phyloP scores from a whole-genome alignment of 2,113 vertebrate genomes.

The Lanius collurio region DNA sequence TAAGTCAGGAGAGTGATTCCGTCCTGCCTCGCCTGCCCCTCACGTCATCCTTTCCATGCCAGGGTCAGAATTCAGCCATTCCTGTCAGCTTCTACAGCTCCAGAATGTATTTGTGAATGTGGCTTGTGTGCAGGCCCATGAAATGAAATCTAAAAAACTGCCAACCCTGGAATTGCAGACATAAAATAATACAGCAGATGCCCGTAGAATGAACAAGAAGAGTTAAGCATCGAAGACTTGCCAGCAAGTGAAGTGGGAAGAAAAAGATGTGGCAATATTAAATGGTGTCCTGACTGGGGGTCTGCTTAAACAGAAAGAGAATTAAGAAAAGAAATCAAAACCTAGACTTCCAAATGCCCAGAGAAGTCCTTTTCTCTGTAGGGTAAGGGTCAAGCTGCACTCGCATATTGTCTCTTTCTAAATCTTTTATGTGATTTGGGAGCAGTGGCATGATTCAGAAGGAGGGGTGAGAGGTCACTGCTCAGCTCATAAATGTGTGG shows the following conservation, averaged over 20 bases:
- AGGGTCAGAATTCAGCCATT: not conserved
- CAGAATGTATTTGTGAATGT: not conserved
- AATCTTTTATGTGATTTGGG: not conserved
- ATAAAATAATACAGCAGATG: not conserved
- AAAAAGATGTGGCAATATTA: not conserved
- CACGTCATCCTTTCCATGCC: not conserved
- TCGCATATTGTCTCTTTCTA: not conserved
- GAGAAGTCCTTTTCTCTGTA: not conserved
- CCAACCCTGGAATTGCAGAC: not conserved
- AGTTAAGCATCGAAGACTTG: not conserved
- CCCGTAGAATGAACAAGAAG: not conserved
- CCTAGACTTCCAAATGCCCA: not conserved
- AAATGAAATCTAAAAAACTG: not conserved
- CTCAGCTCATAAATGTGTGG: not conserved
- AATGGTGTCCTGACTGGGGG: not conserved
- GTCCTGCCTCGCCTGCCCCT: not conserved
- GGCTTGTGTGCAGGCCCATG: not conserved
- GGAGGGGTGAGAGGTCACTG: not conserved
- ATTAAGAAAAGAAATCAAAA: not conserved
- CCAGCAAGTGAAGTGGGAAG: not conserved
- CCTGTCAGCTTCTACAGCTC: not conserved
- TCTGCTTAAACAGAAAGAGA: not conserved
- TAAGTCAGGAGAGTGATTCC: not conserved
- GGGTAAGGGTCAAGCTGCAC: not conserved
- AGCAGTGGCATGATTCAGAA: not conserved